Evolutionary conservation across 2,888 invertebrate genomes (phyloP).

Genomic region (Desoria tigrina): DNA sequence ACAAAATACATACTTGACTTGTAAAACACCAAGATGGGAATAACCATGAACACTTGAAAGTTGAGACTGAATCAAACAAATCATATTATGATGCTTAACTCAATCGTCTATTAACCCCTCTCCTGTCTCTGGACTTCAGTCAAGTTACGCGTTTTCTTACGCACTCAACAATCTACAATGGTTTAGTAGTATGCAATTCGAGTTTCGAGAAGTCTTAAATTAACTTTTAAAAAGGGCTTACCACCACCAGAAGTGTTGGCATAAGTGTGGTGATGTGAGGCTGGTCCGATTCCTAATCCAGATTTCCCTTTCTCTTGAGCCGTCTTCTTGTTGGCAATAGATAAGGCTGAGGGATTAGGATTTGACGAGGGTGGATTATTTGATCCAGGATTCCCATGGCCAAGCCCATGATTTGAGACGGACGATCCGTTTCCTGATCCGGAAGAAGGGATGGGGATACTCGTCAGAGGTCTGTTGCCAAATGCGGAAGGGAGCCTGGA

Average conservation of each 20-base stretch:
- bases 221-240: too few relatives aligned
- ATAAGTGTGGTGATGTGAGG: conserved; percentile 1
- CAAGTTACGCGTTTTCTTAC: too few relatives aligned
- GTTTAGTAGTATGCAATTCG: too few relatives aligned
- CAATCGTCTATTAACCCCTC: too few relatives aligned
- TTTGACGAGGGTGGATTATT: background rate
- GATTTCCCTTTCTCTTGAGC: conserved; percentile 1
- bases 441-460: background rate
- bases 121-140: too few relatives aligned
- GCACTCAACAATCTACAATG: too few relatives aligned
- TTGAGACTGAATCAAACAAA: too few relatives aligned
- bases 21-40: too few relatives aligned
- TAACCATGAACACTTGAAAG: too few relatives aligned
- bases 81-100: too few relatives aligned
- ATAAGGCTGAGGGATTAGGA: conserved; percentile 5
- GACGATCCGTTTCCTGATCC: conserved; percentile 1
- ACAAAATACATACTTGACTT: too few relatives aligned
- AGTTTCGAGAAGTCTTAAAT: too few relatives aligned
- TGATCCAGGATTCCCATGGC: background rate
- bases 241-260: background rate
- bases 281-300: background rate
- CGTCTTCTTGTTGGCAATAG: background rate
- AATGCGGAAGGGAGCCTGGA: background rate
- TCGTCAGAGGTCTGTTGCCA: background rate
- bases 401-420: background rate